These are phyloP conservation scores for Apodemia hepburni DNA, from an alignment of 2,888 invertebrate species.

Conservation along the genomic window DNA sequence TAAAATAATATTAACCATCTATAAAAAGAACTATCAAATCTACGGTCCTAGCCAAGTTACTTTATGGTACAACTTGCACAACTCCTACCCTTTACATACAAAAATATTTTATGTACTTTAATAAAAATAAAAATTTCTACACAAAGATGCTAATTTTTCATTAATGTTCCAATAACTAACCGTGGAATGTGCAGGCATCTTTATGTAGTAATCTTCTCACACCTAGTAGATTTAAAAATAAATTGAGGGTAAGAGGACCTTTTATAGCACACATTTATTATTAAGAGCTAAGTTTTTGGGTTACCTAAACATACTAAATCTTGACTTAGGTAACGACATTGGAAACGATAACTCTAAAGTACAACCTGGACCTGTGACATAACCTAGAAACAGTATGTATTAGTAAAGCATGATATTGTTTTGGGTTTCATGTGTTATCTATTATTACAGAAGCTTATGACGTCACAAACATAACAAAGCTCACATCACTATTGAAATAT, in stretches of 20 bases:
- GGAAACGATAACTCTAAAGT: slow-evolving; percentile 12
- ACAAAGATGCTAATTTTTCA: slow-evolving; percentile 40
- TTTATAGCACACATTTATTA: slow-evolving; percentile 12
- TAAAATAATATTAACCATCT: slow-evolving; percentile 73
- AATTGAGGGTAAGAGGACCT: slow-evolving; percentile 37
- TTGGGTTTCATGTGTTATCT: slow-evolving; percentile 41
- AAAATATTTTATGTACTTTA: slow-evolving; percentile 77
- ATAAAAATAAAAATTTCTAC: slow-evolving; percentile 52
- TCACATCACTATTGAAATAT: slow-evolving; percentile 30
- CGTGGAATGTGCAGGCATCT: slow-evolving; percentile 40
- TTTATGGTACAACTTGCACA: slow-evolving; percentile 59
- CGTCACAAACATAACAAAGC: slow-evolving; percentile 8
- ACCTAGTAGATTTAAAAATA: slow-evolving; percentile 50
- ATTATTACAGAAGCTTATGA: slow-evolving; percentile 8
- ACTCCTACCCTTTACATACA: slow-evolving; percentile 72
- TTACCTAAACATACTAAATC: slow-evolving; percentile 33
- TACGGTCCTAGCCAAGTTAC: slow-evolving; percentile 71
- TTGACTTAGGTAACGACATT: slow-evolving; percentile 50
- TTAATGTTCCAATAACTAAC: slow-evolving; percentile 9
- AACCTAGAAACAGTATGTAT: slow-evolving; percentile 10
- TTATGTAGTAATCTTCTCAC: slow-evolving; percentile 47
- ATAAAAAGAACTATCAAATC: slow-evolving; percentile 74
- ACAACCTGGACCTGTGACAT: slow-evolving; percentile 13
- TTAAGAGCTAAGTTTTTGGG: slow-evolving; percentile 9
- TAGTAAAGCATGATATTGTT: slow-evolving; percentile 23